Conservation (phyloP, 1,140 invertebrate species). For the Cydia strobilella region DNA sequence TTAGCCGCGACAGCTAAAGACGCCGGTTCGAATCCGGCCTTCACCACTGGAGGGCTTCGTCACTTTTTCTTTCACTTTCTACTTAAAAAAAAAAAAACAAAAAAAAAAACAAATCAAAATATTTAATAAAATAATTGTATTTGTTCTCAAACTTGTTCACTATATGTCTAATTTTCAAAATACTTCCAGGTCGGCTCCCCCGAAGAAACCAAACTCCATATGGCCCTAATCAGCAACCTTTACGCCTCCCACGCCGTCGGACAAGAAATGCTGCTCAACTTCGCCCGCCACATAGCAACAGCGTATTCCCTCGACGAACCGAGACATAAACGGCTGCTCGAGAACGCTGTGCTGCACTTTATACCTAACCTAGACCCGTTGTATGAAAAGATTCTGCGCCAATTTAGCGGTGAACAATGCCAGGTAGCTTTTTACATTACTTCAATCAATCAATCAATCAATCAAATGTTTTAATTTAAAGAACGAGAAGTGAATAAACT, state of each 20-base stretch:
- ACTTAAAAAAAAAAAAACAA: no score
- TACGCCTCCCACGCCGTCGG: constrained; percentile 92
- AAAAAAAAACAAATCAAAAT: no score
- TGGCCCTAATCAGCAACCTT: constrained; percentile 91
- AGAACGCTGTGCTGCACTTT: constrained; percentile 89
- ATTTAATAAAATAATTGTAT: no score
- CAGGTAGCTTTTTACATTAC: not conserved
- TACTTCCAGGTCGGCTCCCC: constrained; percentile 83
- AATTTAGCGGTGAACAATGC: constrained; percentile 50
- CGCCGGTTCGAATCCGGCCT: no score
- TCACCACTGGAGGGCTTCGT: no score
- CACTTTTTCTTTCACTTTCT: no score
- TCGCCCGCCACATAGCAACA: constrained; percentile 89
- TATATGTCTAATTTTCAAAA: not conserved
- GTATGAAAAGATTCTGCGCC: constrained; percentile 75
- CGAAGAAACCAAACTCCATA: constrained; percentile 89
- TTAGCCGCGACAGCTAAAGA: no score
- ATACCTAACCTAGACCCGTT: constrained; percentile 85
- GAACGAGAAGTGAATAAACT: no score
- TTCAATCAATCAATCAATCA: no score
- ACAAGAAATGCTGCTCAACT: constrained; percentile 90
- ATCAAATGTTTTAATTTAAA: no score
- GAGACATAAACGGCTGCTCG: constrained; percentile 83
- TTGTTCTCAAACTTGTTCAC: no score
- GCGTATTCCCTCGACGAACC: constrained; percentile 86